A percentile compares a stretch with the other conserved stretches of the same genome.
Evolutionary conservation across 2,797 vertebrate genomes (phyloP).

Genomic region (Alca torda): DNA sequence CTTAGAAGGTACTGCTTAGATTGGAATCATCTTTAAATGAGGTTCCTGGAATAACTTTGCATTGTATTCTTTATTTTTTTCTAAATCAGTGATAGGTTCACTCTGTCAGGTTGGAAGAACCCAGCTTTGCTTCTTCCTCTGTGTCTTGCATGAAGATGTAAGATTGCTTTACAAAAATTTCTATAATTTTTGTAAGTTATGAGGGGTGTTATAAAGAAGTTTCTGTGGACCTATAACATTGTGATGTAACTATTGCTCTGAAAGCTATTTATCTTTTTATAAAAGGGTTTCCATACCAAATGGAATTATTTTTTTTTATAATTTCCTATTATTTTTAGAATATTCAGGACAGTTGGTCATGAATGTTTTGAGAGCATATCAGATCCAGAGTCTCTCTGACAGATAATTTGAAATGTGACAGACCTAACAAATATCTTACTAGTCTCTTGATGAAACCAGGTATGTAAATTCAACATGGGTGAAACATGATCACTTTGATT

Average conservation of each 20-base stretch:
- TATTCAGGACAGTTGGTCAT: neutral
- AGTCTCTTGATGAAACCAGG: neutral
- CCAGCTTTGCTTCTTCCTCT: neutral
- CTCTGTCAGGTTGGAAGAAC: neutral
- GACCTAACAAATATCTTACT: neutral
- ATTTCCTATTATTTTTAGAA: neutral
- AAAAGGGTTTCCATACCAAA: neutral
- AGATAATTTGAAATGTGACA: neutral
- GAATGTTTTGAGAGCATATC: neutral
- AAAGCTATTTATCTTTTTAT: neutral
- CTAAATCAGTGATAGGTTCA: neutral
- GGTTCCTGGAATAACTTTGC: neutral
- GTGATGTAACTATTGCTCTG: neutral
- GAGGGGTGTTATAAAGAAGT: neutral
- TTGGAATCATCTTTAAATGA: neutral
- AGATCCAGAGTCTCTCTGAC: neutral
- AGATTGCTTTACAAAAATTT: neutral
- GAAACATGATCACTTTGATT: constrained; percentile 24
- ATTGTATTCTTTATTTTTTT: neutral
- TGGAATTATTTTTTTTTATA: neutral
- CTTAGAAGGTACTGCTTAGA: neutral
- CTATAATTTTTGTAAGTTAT: neutral
- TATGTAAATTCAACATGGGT: constrained; percentile 15
- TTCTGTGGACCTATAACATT: neutral
- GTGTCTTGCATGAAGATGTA: neutral